Base-by-base conservation (phyloP, 2,888 invertebrate genomes). In the Agriopis leucophaearia region DNA sequence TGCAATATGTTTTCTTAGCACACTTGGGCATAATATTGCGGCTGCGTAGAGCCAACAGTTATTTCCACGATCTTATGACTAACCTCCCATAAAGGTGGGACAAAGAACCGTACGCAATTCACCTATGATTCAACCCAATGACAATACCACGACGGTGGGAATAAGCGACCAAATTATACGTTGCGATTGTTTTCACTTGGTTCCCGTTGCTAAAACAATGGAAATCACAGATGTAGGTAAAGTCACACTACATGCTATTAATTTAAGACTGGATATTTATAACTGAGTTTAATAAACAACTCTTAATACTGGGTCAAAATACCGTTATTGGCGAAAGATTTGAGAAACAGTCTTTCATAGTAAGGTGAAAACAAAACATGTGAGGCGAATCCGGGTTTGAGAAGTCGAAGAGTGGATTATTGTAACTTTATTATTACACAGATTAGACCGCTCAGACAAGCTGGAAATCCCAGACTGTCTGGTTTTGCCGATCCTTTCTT, bases 11-110 rank as follows among this genome's bases (percentile, higher is more conserved):
- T 57, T 35, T 35, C 50, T 57, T 9, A 45, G 40, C 40, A 56
- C 56, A 63, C 47, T 57, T 51, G 55, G 56, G 66, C 18, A 44
- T 18, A 15, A 38, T 27, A 61, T 75, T 73, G 64, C 60, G 71
- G 64, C 60, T 73, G 70, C 69, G 71, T 66, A 73, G 54, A 56
- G 35, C 44, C 64, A 60, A 80, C 83, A 74, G 80, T 80, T 80
- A 82, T 70, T 78, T 80, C 79, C 74, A 59, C 70, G 69, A 74
- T 58, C 7, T 45, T 70, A 76, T 83, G 84, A 83, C 76, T 83
- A 83, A 83, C 55, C 61, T 54, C 45, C 73, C 72, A 66, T 74
- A 75, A 74, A 71, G 71, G 76, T 75, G 71, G 78, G 76, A 83
- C 83, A 83, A 83, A 84, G 81, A 82, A 68, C 73, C 52, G 64